Evolutionary conservation across 2,797 vertebrate genomes (phyloP), one percentile per base, ranked within the genome.

Genomic region (Psittacula derbiana): DNA sequence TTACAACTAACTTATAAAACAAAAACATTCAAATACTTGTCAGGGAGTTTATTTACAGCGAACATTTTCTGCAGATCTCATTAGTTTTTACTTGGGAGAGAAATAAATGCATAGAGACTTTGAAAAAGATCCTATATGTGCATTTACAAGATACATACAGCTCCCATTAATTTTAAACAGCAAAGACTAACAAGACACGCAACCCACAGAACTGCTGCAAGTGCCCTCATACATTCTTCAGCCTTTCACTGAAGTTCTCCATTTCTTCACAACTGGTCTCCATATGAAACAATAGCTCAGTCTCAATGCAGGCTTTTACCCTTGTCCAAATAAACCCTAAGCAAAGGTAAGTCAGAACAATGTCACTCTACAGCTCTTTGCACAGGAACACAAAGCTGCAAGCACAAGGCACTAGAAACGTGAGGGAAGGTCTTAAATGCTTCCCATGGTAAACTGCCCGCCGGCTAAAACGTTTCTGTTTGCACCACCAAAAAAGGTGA

Each of bases 121-220:
- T 95, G 90, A 94, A 94, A 96, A 76, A 5, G 28, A 79, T 93
- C 90, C 90, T 86, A 5, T 82, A 40, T 23, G 23, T n/a, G 92
- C 70, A 64, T 82, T 94, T 96, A 93, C 78, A 92, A 92, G 92
- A 76, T 5, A 84, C 76, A 94, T 72, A 66, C 74, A 87, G 70
- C 33, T 88, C 80, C 47, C 80, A 90, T 80, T 84, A 81, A 84
- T 92, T 95, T 88, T 73, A 93, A 96, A 90, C 78, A 90, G 92
- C 31, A 55, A 69, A 72, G 52, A n/a, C 82, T 53, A 90, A 83
- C 30, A 57, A 91, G 88, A n/a, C 85, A 91, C 5, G 24, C 76
- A 88, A 81, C 5, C 28, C 91, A 41, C 21, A 57, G 55, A 86
- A 66, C 27, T 20, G 67, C 85, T 64, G 58, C 46, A 25, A 93